A percentile compares a stretch with the other conserved stretches of the same genome.
Conservation (phyloP, 2,113 vertebrate genomes). For the Gila orcuttii region DNA sequence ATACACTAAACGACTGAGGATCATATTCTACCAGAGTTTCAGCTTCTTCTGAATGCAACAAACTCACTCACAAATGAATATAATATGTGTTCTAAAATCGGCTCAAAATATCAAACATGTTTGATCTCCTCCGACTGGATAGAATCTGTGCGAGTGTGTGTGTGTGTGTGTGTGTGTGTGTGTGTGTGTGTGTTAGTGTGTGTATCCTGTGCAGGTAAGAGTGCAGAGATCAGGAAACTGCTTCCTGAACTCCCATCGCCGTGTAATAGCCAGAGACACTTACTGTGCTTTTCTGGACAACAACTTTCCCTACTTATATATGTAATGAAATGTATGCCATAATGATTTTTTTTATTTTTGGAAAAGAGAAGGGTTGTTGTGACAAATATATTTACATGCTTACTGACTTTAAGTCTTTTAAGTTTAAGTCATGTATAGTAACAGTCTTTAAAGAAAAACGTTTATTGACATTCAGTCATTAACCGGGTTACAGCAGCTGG, state of each 20-base stretch:
- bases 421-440: neutral
- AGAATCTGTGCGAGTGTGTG: neutral
- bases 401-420: neutral
- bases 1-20: no score
- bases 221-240: constrained; percentile 50
- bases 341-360: neutral
- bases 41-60: no score
- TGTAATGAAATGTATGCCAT: neutral
- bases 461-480: neutral
- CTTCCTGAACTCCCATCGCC: constrained; percentile 3
- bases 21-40: no score
- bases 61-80: no score
- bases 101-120: no score
- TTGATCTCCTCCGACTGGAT: no score
- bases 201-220: constrained; percentile 46
- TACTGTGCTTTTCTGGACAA: neutral
- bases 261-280: neutral
- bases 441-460: neutral
- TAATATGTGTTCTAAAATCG: no score
- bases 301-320: neutral
- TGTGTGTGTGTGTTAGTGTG: neutral
- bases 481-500: neutral
- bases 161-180: neutral
- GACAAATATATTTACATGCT: neutral
- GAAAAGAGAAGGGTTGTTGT: neutral